Conservation (phyloP, 2,113 vertebrate genomes). For the Macroglossus sobrinus region DNA sequence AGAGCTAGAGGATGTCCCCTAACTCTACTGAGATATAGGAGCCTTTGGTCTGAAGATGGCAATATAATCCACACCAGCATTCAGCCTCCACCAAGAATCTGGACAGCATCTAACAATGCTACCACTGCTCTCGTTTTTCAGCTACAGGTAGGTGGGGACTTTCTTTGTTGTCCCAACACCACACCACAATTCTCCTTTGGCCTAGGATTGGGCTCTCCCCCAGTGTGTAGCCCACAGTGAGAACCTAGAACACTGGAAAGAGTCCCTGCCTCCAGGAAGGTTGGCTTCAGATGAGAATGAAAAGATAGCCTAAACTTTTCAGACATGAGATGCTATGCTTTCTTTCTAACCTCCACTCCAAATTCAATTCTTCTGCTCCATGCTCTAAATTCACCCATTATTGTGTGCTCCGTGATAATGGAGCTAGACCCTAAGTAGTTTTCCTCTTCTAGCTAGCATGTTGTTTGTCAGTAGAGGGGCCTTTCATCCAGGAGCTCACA, state of each 20-base stretch:
- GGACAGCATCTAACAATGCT: not conserved
- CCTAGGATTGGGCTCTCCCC: not conserved
- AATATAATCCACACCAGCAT: not conserved
- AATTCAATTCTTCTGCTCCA: too few relatives aligned
- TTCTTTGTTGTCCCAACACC: not conserved
- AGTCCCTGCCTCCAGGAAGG: not conserved
- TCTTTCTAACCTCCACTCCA: not conserved
- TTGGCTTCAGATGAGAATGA: not conserved
- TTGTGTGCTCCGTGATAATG: not conserved
- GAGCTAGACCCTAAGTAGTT: not conserved
- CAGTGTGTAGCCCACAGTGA: not conserved
- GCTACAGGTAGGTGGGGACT: not conserved
- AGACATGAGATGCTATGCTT: not conserved
- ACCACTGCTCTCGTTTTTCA: not conserved
- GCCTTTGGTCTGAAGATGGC: not conserved
- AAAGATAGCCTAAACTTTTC: not conserved
- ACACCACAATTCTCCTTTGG: not conserved
- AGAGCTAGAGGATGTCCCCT: not conserved
- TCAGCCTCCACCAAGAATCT: not conserved
- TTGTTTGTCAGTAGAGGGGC: not conserved
- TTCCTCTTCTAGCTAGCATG: not conserved
- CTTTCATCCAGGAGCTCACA: not conserved
- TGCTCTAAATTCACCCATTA: not conserved
- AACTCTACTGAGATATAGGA: not conserved
- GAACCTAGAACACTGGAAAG: not conserved